Evolutionary conservation across 2,113 vertebrate genomes (phyloP).

Genomic region (Climacteris rufus): DNA sequence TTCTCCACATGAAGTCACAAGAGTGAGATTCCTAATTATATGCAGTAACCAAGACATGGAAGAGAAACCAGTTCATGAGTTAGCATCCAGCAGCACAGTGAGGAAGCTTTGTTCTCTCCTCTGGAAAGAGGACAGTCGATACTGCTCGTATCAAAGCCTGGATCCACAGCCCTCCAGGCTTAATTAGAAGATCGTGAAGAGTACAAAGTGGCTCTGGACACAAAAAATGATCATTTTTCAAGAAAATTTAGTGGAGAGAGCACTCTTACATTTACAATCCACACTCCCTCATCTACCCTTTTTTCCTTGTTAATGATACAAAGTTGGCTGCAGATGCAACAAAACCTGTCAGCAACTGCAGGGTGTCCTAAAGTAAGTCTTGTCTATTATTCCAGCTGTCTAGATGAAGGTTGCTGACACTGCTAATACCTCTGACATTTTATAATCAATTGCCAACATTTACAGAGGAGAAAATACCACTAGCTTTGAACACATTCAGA

Average conservation of each 20-base stretch:
- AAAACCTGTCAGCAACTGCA: constrained; percentile 2
- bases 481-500: neutral
- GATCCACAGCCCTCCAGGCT: neutral
- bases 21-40: neutral
- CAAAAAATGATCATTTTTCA: neutral
- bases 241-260: neutral
- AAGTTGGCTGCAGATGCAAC: constrained; percentile 12
- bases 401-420: constrained; percentile 30
- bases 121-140: neutral
- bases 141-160: neutral
- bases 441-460: constrained; percentile 41
- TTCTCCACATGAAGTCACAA: neutral
- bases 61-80: neutral
- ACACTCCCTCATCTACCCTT: neutral
- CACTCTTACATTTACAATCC: neutral
- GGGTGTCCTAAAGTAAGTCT: constrained; percentile 14
- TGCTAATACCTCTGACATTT: constrained; percentile 39
- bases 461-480: neutral
- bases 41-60: neutral
- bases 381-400: constrained; percentile 6
- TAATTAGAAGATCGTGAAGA: constrained; percentile 8
- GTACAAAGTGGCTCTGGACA: neutral
- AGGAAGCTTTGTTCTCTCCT: neutral
- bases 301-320: neutral
- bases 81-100: neutral